phyloP scores from a whole-genome alignment of 2,797 vertebrate genomes.

The Garrulus glandarius region DNA sequence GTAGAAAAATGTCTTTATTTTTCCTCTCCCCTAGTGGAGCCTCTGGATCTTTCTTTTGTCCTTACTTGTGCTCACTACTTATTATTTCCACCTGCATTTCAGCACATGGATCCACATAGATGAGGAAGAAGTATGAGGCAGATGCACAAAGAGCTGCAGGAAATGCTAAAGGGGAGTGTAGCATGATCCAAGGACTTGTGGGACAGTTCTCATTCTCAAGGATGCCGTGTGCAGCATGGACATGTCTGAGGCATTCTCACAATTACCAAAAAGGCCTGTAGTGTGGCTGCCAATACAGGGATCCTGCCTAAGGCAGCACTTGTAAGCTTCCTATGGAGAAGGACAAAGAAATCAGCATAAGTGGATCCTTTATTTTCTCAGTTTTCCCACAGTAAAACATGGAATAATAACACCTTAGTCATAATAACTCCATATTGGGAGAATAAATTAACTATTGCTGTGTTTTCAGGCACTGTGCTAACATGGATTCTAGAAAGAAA shows the following conservation, averaged over 20 bases:
- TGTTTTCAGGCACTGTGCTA: background rate
- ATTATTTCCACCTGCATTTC: background rate
- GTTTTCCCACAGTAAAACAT: background rate
- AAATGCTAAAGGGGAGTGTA: rapidly evolving
- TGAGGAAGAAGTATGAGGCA: background rate
- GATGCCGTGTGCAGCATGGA: background rate
- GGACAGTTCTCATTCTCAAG: background rate
- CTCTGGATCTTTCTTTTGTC: background rate
- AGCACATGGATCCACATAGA: background rate
- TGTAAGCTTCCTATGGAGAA: background rate
- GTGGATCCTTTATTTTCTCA: background rate
- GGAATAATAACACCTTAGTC: background rate
- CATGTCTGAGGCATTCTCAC: background rate
- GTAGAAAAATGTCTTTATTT: background rate
- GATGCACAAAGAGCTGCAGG: background rate
- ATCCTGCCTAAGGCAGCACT: background rate
- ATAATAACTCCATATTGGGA: background rate
- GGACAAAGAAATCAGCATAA: background rate
- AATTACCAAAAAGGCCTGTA: background rate
- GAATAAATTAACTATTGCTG: background rate
- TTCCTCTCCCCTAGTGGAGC: background rate
- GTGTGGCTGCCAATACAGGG: background rate
- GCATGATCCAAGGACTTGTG: background rate
- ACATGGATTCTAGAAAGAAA: background rate
- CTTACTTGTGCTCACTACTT: background rate